Evolutionary conservation across 1,140 invertebrate genomes (phyloP).

Genomic region (Meloidogyne hapla): DNA sequence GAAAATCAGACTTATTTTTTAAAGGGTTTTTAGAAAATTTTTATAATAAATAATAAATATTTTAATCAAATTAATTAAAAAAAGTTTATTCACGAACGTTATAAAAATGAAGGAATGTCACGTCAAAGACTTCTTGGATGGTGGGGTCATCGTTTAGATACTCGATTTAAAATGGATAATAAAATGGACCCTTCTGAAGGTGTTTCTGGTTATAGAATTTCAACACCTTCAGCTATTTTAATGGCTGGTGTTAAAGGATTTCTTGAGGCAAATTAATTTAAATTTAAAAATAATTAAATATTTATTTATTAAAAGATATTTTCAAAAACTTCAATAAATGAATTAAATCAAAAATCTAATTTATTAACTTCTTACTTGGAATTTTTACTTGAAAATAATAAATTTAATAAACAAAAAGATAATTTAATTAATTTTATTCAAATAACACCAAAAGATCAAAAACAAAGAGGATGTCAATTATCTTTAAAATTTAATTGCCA

Average conservation of each 20-base stretch:
- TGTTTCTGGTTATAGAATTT: slow-evolving; percentile 68
- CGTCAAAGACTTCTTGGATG: slow-evolving; percentile 65
- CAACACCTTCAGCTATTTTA: slow-evolving; percentile 69
- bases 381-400: background rate
- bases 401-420: slow-evolving; percentile 9
- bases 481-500: slow-evolving; percentile 66
- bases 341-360: background rate
- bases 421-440: slow-evolving; percentile 57
- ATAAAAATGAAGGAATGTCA: slow-evolving; percentile 52
- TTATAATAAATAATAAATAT: background rate
- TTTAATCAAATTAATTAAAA: background rate
- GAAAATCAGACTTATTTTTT: no score
- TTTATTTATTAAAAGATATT: background rate
- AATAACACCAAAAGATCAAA: slow-evolving; percentile 68
- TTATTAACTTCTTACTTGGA: background rate
- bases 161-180: slow-evolving; percentile 68
- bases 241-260: slow-evolving; percentile 66
- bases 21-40: no score
- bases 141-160: slow-evolving; percentile 67
- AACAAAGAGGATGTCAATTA: slow-evolving; percentile 68
- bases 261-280: slow-evolving; percentile 38
- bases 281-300: background rate
- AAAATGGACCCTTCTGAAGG: slow-evolving; percentile 61
- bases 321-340: background rate
- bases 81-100: slow-evolving; percentile 67